A percentile compares a stretch with the other conserved stretches of the same genome.
Evolutionary conservation across 1,140 invertebrate genomes (phyloP).

Genomic region (Globodera rostochiensis): DNA sequence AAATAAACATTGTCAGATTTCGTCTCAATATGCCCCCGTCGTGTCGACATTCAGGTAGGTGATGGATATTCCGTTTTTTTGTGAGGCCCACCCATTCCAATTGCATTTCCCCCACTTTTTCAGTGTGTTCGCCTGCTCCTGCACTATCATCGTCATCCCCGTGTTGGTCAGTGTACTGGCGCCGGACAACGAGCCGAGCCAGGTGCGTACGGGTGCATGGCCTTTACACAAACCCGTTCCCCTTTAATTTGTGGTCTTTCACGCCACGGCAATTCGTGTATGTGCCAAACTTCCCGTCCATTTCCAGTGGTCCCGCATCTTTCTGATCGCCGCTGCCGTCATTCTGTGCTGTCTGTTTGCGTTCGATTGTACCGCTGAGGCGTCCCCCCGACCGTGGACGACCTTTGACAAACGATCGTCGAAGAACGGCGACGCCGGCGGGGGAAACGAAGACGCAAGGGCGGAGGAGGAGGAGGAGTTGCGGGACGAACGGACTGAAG

Average conservation of each 20-base stretch:
- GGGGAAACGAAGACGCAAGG: not conserved
- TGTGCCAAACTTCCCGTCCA: not conserved
- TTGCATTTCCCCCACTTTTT: conserved; percentile 22
- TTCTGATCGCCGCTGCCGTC: conserved; percentile 25
- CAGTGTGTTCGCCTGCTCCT: conserved; percentile 27
- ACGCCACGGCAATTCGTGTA: no score
- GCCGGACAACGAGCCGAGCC: conserved; percentile 17
- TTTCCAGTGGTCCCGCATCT: conserved; percentile 37
- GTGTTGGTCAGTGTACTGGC: conserved; percentile 32
- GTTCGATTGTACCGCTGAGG: conserved; percentile 47
- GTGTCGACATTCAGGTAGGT: conserved; percentile 39
- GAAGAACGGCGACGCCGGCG: not conserved
- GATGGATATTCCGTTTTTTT: conserved; percentile 33
- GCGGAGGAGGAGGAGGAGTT: not conserved
- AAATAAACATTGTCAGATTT: conserved; percentile 31
- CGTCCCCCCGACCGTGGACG: conserved; percentile 41
- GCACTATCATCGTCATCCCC: conserved; percentile 31
- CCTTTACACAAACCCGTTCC: not conserved
- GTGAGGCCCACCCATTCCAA: conserved; percentile 27
- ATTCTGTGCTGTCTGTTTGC: conserved; percentile 29
- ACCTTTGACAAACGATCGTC: not conserved
- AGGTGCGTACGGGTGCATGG: not conserved
- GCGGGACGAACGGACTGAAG: not conserved
- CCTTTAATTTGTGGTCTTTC: no score
- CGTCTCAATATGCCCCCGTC: conserved; percentile 44